Evolutionary conservation across 2,888 invertebrate genomes (phyloP).

Genomic region (Hyppa rectilinea): DNA sequence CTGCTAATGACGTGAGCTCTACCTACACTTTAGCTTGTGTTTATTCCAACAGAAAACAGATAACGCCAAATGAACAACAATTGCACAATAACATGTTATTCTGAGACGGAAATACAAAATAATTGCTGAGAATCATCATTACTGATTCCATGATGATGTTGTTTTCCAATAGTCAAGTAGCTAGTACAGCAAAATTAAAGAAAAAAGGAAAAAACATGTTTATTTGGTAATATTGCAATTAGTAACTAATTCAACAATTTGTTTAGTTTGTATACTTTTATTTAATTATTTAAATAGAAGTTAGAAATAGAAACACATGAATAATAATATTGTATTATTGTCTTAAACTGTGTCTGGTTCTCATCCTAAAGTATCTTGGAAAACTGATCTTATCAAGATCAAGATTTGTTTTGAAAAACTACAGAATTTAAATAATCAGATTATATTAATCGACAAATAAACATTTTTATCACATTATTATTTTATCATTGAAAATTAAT

Average conservation of each 20-base stretch:
- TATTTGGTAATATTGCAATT: conserved; percentile 7
- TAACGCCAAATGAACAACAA: conserved; percentile 63
- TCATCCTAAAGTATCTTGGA: not conserved
- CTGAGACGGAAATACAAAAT: conserved; percentile 49
- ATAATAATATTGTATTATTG: not conserved
- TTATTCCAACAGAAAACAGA: conserved; percentile 58
- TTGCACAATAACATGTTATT: conserved; percentile 67
- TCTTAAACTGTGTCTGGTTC: not conserved
- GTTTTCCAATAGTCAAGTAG: conserved; percentile 36
- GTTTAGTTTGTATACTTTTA: not conserved
- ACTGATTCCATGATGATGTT: conserved; percentile 40
- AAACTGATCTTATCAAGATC: not conserved
- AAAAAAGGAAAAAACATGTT: not conserved
- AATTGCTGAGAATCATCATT: conserved; percentile 53
- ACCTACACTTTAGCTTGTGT: conserved; percentile 56
- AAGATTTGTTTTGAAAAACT: conserved; percentile 1
- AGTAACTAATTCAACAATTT: conserved; percentile 1
- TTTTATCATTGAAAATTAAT: conserved; percentile 17
- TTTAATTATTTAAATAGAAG: not conserved
- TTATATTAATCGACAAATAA: not conserved
- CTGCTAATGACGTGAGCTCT: conserved; percentile 59
- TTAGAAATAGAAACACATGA: not conserved
- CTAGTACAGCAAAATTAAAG: conserved; percentile 5
- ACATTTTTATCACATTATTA: conserved; percentile 5
- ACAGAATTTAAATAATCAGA: conserved; percentile 5